These are phyloP conservation scores for Sebastes hubbsi DNA, from an alignment of 2,797 vertebrate species.

Conservation along the genomic window DNA sequence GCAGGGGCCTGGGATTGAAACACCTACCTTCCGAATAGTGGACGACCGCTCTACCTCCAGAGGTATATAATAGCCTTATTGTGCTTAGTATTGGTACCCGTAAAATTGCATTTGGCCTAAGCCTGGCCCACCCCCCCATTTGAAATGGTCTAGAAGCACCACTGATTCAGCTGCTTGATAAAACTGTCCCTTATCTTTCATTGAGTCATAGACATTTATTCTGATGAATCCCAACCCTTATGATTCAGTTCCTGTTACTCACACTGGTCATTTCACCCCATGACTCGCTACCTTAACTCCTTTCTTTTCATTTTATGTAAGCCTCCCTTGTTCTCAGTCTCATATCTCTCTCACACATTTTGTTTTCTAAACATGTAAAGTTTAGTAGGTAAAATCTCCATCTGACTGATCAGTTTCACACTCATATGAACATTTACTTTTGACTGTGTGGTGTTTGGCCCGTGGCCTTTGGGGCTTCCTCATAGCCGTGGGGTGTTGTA, in stretches of 20 bases:
- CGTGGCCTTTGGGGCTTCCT: too few relatives aligned
- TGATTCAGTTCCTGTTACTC: neutral
- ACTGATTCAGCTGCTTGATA: neutral
- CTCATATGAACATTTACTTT: too few relatives aligned
- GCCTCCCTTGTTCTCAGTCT: neutral
- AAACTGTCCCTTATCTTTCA: neutral
- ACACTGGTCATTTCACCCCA: neutral
- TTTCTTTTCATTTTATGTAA: neutral
- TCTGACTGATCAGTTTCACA: too few relatives aligned
- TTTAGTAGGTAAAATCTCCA: neutral
- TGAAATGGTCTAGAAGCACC: too few relatives aligned
- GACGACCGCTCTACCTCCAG: too few relatives aligned
- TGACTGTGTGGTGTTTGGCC: too few relatives aligned
- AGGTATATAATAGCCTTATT: too few relatives aligned
- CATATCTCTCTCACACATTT: neutral
- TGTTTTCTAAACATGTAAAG: neutral
- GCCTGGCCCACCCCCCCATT: too few relatives aligned
- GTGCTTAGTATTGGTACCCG: too few relatives aligned
- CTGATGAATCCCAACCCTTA: neutral
- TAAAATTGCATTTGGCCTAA: accelerated
- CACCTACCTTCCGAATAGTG: too few relatives aligned
- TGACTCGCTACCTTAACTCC: neutral
- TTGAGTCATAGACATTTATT: neutral
- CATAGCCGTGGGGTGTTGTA: too few relatives aligned
- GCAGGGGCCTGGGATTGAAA: too few relatives aligned